Base-by-base conservation (phyloP, 2,888 invertebrate genomes). In the Dusona sp. region DNA sequence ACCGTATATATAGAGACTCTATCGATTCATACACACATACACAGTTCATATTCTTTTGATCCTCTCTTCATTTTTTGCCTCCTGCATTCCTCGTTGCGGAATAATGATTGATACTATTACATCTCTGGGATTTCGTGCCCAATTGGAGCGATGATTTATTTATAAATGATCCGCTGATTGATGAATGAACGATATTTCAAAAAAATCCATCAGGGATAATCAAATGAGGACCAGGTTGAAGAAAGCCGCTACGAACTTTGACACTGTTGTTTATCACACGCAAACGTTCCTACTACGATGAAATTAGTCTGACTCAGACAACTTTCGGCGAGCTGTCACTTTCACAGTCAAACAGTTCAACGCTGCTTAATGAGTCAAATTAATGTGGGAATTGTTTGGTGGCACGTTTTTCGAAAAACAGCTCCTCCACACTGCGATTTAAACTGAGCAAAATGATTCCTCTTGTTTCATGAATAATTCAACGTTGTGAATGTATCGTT, bases 121-220 rank as follows among this genome's bases (percentile, higher is more conserved):
- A 67, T 74, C 33, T 22, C 51, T n/a, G 45, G 29, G 29, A 42
- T 67, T 16, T 67, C 57, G 42, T 72, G 65, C 19, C 36, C 54
- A 81, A 81, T 81, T 54, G 57, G 57, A 57, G 64, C 36, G 29
- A 57, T 38, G 68, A 82, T 75, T 65, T 81, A 74, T 68, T 79
- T 29, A 61, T 70, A 45, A 70, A 70, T 57, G 42, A 79, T 70
- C 9, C 25, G 25, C 19, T 22, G 57, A 70, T 70, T 22, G 70
- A 79, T 79, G 79, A 33, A 45, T 45, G 29, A 77, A 45, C 22
- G 45, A 77, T 45, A 65, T 77, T 77, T 77, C 22, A 29, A 45
- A 19, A 16, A 48, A 13, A 36, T 51, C 51, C 51, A n/a, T 36
- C 33, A 16, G 33, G 48, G 11, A 36, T n/a, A 9, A 51, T 33